Conservation (phyloP, 2,797 vertebrate genomes). For the Hypotaenidia philippensis region DNA sequence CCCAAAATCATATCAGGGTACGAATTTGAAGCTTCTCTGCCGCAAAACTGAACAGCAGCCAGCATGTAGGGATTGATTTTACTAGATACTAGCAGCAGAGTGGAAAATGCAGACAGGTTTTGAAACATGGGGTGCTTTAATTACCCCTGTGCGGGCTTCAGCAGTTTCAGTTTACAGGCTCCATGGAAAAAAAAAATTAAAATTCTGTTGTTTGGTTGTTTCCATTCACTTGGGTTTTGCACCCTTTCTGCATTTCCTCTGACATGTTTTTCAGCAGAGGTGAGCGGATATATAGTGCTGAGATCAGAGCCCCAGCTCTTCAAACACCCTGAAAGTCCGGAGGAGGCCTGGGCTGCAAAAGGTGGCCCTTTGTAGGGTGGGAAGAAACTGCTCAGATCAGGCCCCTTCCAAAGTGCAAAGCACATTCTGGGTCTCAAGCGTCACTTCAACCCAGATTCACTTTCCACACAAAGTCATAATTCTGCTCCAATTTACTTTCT, state of each 20-base stretch:
- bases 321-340: neutral
- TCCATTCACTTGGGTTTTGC: conserved; percentile 24
- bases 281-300: neutral
- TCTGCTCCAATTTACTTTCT: conserved; percentile 39
- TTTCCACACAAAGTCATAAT: neutral
- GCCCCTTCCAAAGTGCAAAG: neutral
- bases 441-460: neutral
- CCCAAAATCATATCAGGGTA: neutral
- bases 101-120: conserved; percentile 40
- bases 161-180: conserved; percentile 40
- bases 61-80: neutral
- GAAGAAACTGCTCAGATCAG: neutral
- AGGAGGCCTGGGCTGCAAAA: neutral
- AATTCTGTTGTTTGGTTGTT: conserved; percentile 13
- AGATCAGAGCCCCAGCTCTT: neutral
- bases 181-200: neutral
- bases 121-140: neutral
- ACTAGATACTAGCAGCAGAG: conserved; percentile 12
- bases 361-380: conserved; percentile 8
- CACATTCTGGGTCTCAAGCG: neutral
- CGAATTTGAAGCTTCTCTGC: neutral
- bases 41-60: neutral
- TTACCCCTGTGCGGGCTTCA: conserved; percentile 16
- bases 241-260: neutral
- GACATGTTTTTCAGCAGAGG: neutral